These are phyloP conservation scores for Eolophus roseicapilla DNA, from an alignment of 2,113 vertebrate genomes.

Conservation along the genomic window DNA sequence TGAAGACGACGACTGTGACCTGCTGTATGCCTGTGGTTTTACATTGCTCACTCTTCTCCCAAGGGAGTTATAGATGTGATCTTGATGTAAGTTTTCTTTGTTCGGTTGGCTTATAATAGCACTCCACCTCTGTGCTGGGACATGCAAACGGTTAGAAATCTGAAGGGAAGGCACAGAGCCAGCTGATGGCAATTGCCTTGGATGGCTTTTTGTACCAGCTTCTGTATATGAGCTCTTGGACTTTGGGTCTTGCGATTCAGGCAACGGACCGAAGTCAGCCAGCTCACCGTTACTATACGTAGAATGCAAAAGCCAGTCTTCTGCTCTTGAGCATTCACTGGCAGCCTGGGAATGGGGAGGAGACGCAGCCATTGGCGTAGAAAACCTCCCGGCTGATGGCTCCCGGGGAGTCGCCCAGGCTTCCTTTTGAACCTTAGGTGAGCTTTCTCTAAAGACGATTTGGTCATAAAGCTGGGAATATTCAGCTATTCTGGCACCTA, in stretches of 20 bases:
- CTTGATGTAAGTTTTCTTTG: slow-evolving; percentile 77
- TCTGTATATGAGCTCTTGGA: slow-evolving; percentile 56
- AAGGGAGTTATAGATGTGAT: slow-evolving; percentile 83
- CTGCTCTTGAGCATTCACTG: slow-evolving; percentile 65
- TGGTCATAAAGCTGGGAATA: slow-evolving; percentile 98
- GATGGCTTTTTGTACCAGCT: slow-evolving; percentile 54
- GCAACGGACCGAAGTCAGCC: slow-evolving; percentile 79
- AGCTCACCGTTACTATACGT: slow-evolving; percentile 91
- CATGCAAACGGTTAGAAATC: slow-evolving; percentile 63
- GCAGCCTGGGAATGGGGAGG: slow-evolving; percentile 53
- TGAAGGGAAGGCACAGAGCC: slow-evolving; percentile 86
- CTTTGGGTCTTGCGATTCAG: slow-evolving; percentile 64
- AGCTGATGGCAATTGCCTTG: slow-evolving; percentile 72
- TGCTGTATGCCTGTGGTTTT: slow-evolving; percentile 73
- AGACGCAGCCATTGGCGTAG: slow-evolving; percentile 61
- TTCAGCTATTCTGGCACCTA: slow-evolving; percentile 96
- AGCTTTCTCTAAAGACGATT: slow-evolving; percentile 86
- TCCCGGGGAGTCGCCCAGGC: slow-evolving; percentile 56
- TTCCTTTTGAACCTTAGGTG: slow-evolving; percentile 69
- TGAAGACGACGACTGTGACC: slow-evolving; percentile 82
- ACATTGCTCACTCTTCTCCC: slow-evolving; percentile 69
- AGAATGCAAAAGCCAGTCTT: slow-evolving; percentile 90
- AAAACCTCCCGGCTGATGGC: slow-evolving; percentile 53
- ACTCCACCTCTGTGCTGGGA: slow-evolving; percentile 82
- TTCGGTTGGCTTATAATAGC: slow-evolving; percentile 81